Base-by-base conservation (phyloP, 2,113 vertebrate genomes). In the Natator depressus region DNA sequence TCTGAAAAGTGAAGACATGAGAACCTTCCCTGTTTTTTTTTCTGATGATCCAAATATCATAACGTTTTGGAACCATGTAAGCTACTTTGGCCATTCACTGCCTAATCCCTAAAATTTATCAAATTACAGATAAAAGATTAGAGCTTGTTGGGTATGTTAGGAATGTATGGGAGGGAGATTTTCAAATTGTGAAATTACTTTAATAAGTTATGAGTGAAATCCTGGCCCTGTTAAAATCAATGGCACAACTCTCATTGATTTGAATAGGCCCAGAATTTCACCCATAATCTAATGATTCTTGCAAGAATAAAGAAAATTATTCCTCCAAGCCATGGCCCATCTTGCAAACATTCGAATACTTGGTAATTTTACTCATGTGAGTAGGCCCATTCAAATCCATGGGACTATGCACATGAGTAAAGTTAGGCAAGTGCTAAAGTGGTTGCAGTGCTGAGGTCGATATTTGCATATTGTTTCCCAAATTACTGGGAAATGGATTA, bases 401-500 rank as follows among this genome's bases (percentile, higher is more conserved):
- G 7, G 65, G 6, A 5, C 6, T 76, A 88, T 35, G 54, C 27
- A 87, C 85, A 75, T 81, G 24, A 91, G 53, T 57, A 75, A 87
- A 80, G 85, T 16, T 59, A 91, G 90, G 57, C 54, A 93, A 72
- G n/a, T 87, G 6, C 35, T 91, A 94, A 94, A 24, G 11, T 22
- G n/a, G 38, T 93, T 84, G 78, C 57, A 87, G 25, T 49, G 89
- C 89, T 80, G 80, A 84, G 65, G 91, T 93, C 69, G 8, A 2
- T 50, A 91, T 94, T 93, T 62, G 62, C 78, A 95, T 53, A 31
- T 82, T 86, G 59, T 53, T 62, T 49, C 50, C 11, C 76, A 89
- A 42, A 82, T 92, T 93, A 55, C 96, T 93, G 93, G 84, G 38
- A 94, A 95, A 95, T 86, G 17, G 89, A 89, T 94, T 97, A 89